A percentile compares a stretch with the other conserved stretches of the same genome.
phyloP scores from a whole-genome alignment of 2,888 invertebrate genomes.

The Athalia cordata region DNA sequence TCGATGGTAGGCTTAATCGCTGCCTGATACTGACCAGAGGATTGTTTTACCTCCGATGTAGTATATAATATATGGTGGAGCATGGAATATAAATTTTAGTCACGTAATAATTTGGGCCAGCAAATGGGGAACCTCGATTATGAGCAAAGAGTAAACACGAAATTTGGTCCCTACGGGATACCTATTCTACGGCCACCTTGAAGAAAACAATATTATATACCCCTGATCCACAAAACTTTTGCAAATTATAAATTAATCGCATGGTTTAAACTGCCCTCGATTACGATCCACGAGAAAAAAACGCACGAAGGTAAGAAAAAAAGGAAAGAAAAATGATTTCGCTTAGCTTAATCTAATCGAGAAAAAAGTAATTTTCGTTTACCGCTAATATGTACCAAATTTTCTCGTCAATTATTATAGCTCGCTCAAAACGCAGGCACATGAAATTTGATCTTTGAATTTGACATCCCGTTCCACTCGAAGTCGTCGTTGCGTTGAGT shows the following conservation, averaged over 20 bases:
- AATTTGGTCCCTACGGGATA: conserved; percentile 9
- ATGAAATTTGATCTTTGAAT: not conserved
- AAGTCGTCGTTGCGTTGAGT: not conserved
- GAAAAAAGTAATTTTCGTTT: too few species aligned
- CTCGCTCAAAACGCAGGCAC: not conserved
- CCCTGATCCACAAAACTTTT: too few species aligned
- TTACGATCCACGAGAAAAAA: too few species aligned
- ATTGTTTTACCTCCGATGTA: not conserved
- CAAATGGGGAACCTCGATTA: not conserved
- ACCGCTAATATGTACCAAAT: too few species aligned
- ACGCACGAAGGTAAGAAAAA: too few species aligned
- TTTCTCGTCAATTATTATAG: not conserved
- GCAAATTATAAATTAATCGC: too few species aligned
- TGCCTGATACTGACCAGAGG: not conserved
- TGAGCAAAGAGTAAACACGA: conserved; percentile 37
- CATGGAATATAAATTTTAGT: conserved; percentile 19
- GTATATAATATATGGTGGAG: not conserved
- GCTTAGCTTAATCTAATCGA: too few species aligned
- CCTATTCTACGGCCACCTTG: conserved; percentile 26
- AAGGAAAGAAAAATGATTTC: too few species aligned
- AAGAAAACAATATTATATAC: conserved; percentile 23
- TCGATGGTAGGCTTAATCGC: too few species aligned
- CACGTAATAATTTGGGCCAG: conserved; percentile 31
- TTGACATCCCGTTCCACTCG: not conserved
- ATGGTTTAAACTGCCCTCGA: too few species aligned